Base-by-base conservation (phyloP, 2,888 invertebrate genomes). In the Amphipyra berbera region DNA sequence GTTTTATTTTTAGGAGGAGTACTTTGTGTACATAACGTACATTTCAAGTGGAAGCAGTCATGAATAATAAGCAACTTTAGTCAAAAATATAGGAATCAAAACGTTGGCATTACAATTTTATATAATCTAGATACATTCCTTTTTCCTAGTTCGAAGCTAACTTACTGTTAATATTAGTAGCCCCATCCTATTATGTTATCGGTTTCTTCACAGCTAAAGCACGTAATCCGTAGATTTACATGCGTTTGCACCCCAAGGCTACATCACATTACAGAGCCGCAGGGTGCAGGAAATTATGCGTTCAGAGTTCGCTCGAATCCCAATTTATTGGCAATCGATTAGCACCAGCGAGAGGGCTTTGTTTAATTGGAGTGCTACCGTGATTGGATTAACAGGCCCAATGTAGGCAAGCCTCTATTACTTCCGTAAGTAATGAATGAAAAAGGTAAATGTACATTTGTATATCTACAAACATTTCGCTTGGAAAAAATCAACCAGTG, bases 271-370 rank as follows among this genome's bases (percentile, higher is more conserved):
- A 74, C 65, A 58, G 46, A 76, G 71, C 82, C 77, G 76, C 81
- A 84, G 87, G 86, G 88, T 87, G 88, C 86, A 87, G 85, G 75
- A 84, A 86, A 87, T 89, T 89, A 88, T 86, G 81, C 83, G 82
- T 82, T 82, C 76, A 77, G 82, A 78, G 79, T 79, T 84, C 79
- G 76, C 78, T 82, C 83, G 84, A 82, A 89, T 86, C 84, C 84
- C 82, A 87, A 90, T 89, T 89, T 91, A 92, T 89, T 78, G 89
- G 79, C 86, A 82, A 90, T 91, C 89, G 91, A 92, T 92, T 91
- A 90, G 87, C 88, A 87, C 89, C 89, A 88, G 83, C 79, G 79
- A 81, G 84, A 86, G 86, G 86, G 88, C 87, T 90, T 88, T 87
- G 87, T 88, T 89, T 92, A 91, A 92, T 92, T 90, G 88, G 86